Evolutionary conservation across 37 sponge, comb jelly and placozoan species (phyloP), one percentile per base, ranked within the genome.

Genomic region (Oscarella lobularis): DNA sequence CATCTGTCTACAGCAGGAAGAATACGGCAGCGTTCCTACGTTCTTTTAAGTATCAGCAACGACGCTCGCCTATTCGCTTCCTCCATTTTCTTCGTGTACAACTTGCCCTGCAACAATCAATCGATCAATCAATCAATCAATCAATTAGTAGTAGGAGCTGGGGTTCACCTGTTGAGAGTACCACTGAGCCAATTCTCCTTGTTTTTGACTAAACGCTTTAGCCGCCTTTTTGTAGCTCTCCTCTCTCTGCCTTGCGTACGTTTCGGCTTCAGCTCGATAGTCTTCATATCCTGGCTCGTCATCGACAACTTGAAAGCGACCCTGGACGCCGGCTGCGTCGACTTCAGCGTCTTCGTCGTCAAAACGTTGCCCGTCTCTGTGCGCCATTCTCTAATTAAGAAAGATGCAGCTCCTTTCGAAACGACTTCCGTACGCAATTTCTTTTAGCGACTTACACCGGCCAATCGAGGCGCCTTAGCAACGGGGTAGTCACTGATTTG

Each of bases 161-260:
- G n/a, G n/a, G n/a, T n/a, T n/a, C n/a, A 90, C 91, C 77, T 87
- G 82, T n/a, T 85, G 81, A 0, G 85, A 85, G 76, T 86, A 91
- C 60, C 67, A 74, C 30, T 33, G 14, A 4, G 92, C 88, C 1
- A 85, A 34, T 36, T 76, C 81, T 33, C 71, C 67, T 66, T 84
- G 83, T 41, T 82, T 87, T 66, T 31, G 33, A 40, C 73, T 41
- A n/a, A 77, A 66, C 5, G 92, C 92, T 5, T 79, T 66, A 0
- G 86, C 89, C 39, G 92, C 85, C 78, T 91, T 91, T 66, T 83
- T 80, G 40, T 85, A 87, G 35, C 75, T 74, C 54, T 91, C 88
- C 0, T 82, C 78, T 70, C 89, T 72, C 37, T 87, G 81, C 27
- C 85, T 72, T 5, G 86, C 86, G 32, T 91, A 88, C 35, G 84